These are phyloP conservation scores for Erythrolamprus reginae DNA, from an alignment of 2,113 vertebrate genomes.

Conservation along the genomic window DNA sequence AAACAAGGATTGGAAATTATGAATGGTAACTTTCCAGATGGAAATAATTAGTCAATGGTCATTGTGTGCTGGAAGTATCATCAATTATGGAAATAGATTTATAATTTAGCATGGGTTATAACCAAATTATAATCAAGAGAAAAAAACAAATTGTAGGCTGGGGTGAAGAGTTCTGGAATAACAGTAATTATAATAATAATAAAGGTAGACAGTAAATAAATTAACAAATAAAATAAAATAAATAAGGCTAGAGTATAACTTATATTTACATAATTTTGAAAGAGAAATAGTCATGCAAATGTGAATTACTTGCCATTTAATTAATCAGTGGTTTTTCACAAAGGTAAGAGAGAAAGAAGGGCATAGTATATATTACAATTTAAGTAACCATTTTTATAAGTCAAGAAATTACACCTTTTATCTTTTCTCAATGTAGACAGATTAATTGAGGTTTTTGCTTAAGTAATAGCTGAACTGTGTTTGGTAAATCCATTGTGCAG, in stretches of 20 bases:
- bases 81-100: slow-evolving; percentile 20
- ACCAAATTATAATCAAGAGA: background rate
- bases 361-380: background rate
- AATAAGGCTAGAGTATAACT: background rate
- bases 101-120: slow-evolving; percentile 5
- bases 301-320: background rate
- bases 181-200: background rate
- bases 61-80: slow-evolving; percentile 6
- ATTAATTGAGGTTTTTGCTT: background rate
- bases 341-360: background rate
- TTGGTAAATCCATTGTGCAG: background rate
- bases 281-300: background rate
- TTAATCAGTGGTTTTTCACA: slow-evolving; percentile 4
- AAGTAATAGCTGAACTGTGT: background rate
- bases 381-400: background rate
- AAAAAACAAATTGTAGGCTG: background rate
- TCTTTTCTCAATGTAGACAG: background rate
- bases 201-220: background rate
- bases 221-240: background rate
- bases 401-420: background rate
- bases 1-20: slow-evolving; percentile 3
- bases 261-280: slow-evolving; percentile 8
- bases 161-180: background rate
- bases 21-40: slow-evolving; percentile 9
- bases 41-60: slow-evolving; percentile 19